Evolutionary conservation across 2,888 invertebrate genomes (phyloP).

Genomic region (Deilephila porcellus): DNA sequence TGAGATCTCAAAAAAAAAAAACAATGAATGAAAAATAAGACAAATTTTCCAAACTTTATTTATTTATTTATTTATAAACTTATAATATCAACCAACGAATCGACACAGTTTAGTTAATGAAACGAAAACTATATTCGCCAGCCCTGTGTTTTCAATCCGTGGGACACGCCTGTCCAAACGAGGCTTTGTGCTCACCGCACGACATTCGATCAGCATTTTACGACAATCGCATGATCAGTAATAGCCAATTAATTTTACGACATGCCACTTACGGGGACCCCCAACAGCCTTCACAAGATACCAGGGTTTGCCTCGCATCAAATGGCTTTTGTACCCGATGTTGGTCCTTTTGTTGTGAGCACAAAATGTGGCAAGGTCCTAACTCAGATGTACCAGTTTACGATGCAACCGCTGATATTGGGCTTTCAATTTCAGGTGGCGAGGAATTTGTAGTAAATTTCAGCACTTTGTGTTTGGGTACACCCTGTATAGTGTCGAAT

Average conservation of each 20-base stretch:
- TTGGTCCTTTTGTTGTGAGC: slow-evolving; percentile 63
- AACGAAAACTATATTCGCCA: background rate
- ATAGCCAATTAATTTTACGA: slow-evolving; percentile 63
- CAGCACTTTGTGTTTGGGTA: background rate
- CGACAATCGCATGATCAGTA: slow-evolving; percentile 53
- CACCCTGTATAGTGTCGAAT: background rate
- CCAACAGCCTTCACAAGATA: slow-evolving; percentile 36
- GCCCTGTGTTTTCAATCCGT: slow-evolving; percentile 22
- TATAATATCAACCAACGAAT: no score
- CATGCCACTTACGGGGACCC: slow-evolving; percentile 49
- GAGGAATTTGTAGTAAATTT: background rate
- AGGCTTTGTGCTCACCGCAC: slow-evolving; percentile 32
- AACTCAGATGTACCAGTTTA: slow-evolving; percentile 64
- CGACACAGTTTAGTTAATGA: no score
- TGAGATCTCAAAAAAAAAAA: background rate
- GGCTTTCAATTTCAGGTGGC: slow-evolving; percentile 47
- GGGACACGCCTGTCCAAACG: background rate
- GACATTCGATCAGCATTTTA: slow-evolving; percentile 56
- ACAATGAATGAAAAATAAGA: background rate
- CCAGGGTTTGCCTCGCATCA: slow-evolving; percentile 50
- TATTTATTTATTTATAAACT: no score
- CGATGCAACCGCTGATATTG: slow-evolving; percentile 56
- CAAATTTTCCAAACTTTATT: background rate
- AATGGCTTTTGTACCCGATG: slow-evolving; percentile 59
- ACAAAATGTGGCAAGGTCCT: slow-evolving; percentile 62